Percentiles rank a stretch among this genome's conserved stretches.
Evolutionary conservation across 2,888 invertebrate species (phyloP).

Genomic region (Cordylochernes scorpioides): DNA sequence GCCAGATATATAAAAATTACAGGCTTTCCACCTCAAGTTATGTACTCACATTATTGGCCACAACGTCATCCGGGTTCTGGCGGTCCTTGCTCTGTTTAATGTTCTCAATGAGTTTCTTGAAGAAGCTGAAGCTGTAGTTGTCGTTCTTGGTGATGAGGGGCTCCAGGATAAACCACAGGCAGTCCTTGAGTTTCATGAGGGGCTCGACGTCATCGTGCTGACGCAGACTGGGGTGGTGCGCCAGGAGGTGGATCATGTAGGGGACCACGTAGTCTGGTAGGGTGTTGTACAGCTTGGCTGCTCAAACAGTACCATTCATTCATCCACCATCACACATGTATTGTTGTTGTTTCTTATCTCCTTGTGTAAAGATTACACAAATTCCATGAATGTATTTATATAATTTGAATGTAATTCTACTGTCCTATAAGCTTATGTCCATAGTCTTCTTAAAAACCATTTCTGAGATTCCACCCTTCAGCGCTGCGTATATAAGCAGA

Average conservation of each 20-base stretch:
- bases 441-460: too few relatives aligned
- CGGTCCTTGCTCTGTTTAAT: conserved; percentile 86
- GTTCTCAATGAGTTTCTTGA: conserved; percentile 66
- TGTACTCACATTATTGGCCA: conserved; percentile 44
- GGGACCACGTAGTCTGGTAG: conserved; percentile 90
- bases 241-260: conserved; percentile 77
- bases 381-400: too few relatives aligned
- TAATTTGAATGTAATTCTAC: too few relatives aligned
- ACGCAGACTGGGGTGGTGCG: conserved; percentile 66
- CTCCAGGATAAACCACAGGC: conserved; percentile 78
- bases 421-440: too few relatives aligned
- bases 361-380: too few relatives aligned
- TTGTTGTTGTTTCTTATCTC: too few relatives aligned
- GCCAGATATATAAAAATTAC: too few relatives aligned
- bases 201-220: conserved; percentile 46
- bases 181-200: conserved; percentile 41
- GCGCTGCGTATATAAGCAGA: too few relatives aligned
- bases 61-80: conserved; percentile 49
- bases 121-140: conserved; percentile 78
- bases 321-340: too few relatives aligned
- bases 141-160: conserved; percentile 77
- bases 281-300: conserved; percentile 21
- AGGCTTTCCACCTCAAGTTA: too few relatives aligned
- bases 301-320: not conserved
- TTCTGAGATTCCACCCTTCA: too few relatives aligned